These are phyloP conservation scores for Channa maculata DNA, from an alignment of 2,113 vertebrate genomes.

Conservation along the genomic window DNA sequence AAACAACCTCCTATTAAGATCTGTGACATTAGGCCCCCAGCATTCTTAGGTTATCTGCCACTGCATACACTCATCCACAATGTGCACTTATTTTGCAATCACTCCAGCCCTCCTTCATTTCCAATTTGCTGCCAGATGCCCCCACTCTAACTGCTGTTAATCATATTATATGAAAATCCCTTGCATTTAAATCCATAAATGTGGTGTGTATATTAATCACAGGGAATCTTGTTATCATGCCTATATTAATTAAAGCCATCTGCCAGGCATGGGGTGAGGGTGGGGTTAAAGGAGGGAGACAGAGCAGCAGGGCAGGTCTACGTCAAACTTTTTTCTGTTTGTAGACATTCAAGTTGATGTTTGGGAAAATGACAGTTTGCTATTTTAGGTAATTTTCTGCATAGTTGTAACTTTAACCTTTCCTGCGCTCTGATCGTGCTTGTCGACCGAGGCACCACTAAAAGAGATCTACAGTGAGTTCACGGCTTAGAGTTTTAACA, in stretches of 20 bases:
- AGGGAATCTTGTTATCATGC: constrained; percentile 83
- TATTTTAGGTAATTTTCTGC: constrained; percentile 56
- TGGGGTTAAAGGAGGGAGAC: constrained; percentile 29
- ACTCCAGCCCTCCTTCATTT: constrained; percentile 58
- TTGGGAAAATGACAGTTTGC: constrained; percentile 35
- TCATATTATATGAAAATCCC: constrained; percentile 82
- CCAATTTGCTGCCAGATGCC: constrained; percentile 76
- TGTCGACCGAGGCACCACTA: constrained; percentile 35
- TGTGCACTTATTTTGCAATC: constrained; percentile 36
- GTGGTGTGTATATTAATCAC: constrained; percentile 81
- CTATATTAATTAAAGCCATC: constrained; percentile 85
- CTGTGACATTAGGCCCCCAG: constrained; percentile 27
- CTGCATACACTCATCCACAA: constrained; percentile 2
- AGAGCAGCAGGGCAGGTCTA: constrained; percentile 24
- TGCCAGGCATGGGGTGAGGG: constrained; percentile 68
- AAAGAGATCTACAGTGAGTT: constrained; percentile 47
- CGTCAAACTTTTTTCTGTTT: constrained; percentile 40
- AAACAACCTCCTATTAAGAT: constrained; percentile 35
- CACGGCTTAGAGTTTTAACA: constrained; percentile 49
- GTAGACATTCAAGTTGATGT: constrained; percentile 43
- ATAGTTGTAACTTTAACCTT: constrained; percentile 51
- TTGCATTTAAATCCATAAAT: constrained; percentile 85
- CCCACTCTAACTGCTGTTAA: constrained; percentile 76
- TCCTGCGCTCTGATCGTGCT: constrained; percentile 31
- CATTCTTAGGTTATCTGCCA: constrained; percentile 45